Percentiles rank a stretch among this genome's conserved stretches.
Conservation (phyloP, 1,140 invertebrate species). For the Myzus persicae region DNA sequence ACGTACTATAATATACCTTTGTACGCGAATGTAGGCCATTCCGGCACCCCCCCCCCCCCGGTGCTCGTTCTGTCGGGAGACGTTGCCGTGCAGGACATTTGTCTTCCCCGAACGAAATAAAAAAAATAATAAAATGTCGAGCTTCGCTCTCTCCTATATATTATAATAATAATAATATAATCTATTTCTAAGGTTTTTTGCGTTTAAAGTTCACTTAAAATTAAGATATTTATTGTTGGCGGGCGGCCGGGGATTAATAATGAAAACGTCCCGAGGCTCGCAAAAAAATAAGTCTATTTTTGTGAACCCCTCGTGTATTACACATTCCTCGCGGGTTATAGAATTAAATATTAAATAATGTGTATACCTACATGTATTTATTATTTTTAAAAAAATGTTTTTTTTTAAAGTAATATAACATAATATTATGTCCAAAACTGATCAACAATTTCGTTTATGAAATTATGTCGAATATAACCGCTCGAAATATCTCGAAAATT, state of each 20-base stretch:
- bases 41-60: too few relatives aligned
- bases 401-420: not conserved
- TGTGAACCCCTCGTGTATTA: not conserved
- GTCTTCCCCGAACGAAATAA: not conserved
- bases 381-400: too few relatives aligned
- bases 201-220: not conserved
- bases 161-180: not conserved
- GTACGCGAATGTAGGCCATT: not conserved
- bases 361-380: not conserved
- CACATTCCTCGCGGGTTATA: not conserved
- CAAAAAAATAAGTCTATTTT: not conserved
- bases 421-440: not conserved
- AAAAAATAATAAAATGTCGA: not conserved
- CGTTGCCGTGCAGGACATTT: not conserved
- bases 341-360: not conserved
- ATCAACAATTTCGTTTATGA: not conserved
- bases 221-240: slow-evolving; percentile 10
- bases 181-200: not conserved
- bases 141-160: too few relatives aligned
- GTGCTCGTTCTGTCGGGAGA: not conserved
- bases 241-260: not conserved
- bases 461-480: not conserved
- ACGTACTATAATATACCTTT: too few relatives aligned
- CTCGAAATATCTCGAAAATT: not conserved
- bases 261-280: not conserved